Conservation (phyloP, 1,140 invertebrate genomes). For the Lanistes nyassanus region DNA sequence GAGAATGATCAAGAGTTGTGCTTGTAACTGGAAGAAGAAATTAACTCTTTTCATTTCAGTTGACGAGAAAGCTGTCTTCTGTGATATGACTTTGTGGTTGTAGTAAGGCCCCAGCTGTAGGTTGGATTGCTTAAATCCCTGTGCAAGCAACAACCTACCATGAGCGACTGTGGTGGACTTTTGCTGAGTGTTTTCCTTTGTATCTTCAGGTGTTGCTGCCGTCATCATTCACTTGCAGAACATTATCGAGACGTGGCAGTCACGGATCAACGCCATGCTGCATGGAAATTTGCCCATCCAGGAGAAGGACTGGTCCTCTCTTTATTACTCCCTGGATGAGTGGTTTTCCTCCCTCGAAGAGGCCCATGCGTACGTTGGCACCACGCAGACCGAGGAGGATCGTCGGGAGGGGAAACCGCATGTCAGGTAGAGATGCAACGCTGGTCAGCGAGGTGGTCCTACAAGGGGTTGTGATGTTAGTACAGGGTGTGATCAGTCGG, state of each 20-base stretch:
- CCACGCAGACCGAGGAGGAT: slow-evolving; percentile 53
- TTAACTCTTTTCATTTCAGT: too few species aligned
- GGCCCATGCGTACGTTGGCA: slow-evolving; percentile 52
- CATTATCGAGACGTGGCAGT: slow-evolving; percentile 60
- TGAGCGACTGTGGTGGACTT: too few species aligned
- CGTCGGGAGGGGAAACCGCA: slow-evolving; percentile 49
- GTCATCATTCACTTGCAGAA: slow-evolving; percentile 59
- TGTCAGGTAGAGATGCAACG: slow-evolving; percentile 43
- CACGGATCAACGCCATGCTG: slow-evolving; percentile 45
- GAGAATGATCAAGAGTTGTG: too few species aligned
- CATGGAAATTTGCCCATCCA: slow-evolving; percentile 52
- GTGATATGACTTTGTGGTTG: too few species aligned
- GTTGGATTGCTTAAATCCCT: too few species aligned
- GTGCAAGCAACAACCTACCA: too few species aligned
- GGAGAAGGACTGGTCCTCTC: slow-evolving; percentile 61
- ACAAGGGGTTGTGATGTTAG: background rate
- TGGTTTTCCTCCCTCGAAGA: slow-evolving; percentile 54
- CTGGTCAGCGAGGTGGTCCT: background rate
- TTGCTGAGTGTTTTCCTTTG: background rate
- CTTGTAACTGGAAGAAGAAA: too few species aligned
- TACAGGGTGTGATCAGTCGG: too few species aligned
- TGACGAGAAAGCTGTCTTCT: too few species aligned
- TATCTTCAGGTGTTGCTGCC: slow-evolving; percentile 56
- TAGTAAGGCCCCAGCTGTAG: too few species aligned
- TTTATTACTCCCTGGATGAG: slow-evolving; percentile 61